phyloP scores from a whole-genome alignment of 2,888 invertebrate species.

The Eubasilissa splendida region DNA sequence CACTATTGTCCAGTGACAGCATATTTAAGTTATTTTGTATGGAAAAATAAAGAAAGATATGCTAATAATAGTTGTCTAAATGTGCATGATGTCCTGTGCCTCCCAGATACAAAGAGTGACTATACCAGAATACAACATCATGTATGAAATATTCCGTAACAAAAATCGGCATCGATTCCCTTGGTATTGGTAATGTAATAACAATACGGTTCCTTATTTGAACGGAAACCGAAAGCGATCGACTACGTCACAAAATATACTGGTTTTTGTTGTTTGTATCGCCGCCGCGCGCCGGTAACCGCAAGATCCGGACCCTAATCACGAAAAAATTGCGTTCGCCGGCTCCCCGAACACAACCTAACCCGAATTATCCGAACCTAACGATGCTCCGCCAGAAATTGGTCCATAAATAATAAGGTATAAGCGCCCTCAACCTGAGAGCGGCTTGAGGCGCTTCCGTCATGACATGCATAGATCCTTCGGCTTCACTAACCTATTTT shows the following conservation, averaged over 20 bases:
- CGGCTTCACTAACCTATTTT: too few species aligned
- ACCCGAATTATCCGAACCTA: constrained; percentile 53
- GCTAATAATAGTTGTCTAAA: too few species aligned
- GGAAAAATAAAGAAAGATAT: too few species aligned
- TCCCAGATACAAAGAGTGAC: too few species aligned
- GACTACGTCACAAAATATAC: constrained; percentile 3
- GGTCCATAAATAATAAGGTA: constrained; percentile 39
- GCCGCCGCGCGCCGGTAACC: constrained; percentile 35
- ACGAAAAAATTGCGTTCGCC: constrained; percentile 49
- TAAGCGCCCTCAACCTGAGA: constrained; percentile 27
- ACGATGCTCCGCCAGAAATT: constrained; percentile 53
- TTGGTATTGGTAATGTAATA: too few species aligned
- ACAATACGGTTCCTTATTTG: constrained; percentile 24
- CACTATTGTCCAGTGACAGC: too few species aligned
- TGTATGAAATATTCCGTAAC: too few species aligned
- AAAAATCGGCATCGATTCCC: too few species aligned
- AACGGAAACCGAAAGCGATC: constrained; percentile 26
- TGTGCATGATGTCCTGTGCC: too few species aligned
- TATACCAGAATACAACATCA: too few species aligned
- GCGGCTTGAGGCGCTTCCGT: not conserved
- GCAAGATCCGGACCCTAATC: constrained; percentile 43
- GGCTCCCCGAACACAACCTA: constrained; percentile 26
- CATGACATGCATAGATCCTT: too few species aligned
- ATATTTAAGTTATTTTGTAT: too few species aligned
- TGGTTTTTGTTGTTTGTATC: not conserved